Base-by-base conservation (phyloP, 1,140 invertebrate species). In the Saccostrea glomerata region DNA sequence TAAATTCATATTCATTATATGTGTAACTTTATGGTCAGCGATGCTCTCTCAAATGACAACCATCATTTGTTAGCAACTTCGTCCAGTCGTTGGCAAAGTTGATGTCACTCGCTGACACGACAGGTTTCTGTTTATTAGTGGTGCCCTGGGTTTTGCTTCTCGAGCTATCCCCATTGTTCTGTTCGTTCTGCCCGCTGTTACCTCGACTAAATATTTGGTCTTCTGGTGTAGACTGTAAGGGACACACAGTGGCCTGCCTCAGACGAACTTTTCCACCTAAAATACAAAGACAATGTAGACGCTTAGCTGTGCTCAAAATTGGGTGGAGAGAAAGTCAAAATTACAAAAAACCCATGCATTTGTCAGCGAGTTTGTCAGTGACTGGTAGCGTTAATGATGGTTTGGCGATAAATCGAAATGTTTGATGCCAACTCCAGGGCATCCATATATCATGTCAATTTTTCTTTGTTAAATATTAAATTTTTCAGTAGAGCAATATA, bases 11-110 rank as follows among this genome's bases (percentile, higher is more conserved):
- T 36, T 36, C 30, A 36, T 36, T 36, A 36, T 36, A 36, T 36
- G 30, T 36, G 30, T 36, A 36, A 36, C 30, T 36, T 36, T 36
- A 36, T 36, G 30, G 30, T 66, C 70, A 90, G 30, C 89, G 54
- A 30, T 88, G 86, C 54, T 90, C 89, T 54, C 89, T 85, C 56
- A 90, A 63, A 84, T 90, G 89, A 4, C 73, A 66, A 15, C 89
- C 89, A 54, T 90, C 89, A 6, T 63, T 73, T 13, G 89, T 87
- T 6, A 90, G 63, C 54, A 90, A 82, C 25, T 70, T 86, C 23
- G 86, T 30, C 89, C 89, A 90, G 15, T 77, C 87, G 40, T 73
- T 88, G 12, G 87, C 58, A n/a, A 90, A 66, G 15, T 60, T 40
- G 13, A 84, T 55, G 6, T 73, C 56, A n/a, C 86, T 84, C 30